Evolutionary conservation across 2,888 invertebrate species (phyloP).

Genomic region (Apodemia mormo): DNA sequence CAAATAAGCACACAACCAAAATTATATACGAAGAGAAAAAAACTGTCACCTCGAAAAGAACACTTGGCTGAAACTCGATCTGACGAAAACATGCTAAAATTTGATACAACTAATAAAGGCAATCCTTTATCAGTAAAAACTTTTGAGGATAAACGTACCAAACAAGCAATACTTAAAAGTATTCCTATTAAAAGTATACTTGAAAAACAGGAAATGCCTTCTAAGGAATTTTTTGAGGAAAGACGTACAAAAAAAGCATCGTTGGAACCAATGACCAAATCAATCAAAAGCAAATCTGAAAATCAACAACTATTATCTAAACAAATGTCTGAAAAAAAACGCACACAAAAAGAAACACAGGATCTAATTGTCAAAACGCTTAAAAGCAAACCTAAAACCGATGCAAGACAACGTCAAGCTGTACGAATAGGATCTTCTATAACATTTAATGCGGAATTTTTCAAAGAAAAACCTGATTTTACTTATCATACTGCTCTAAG

Average conservation of each 20-base stretch:
- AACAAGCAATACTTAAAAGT: not conserved
- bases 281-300: not conserved
- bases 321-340: slow-evolving; percentile 20
- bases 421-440: slow-evolving; percentile 48
- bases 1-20: not conserved
- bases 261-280: not conserved
- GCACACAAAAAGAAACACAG: not conserved
- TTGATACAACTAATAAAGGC: not conserved
- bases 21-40: not conserved
- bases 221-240: not conserved
- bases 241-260: not conserved
- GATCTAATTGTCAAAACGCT: not conserved
- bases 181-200: not conserved
- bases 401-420: slow-evolving; percentile 34
- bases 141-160: not conserved
- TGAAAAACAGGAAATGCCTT: not conserved
- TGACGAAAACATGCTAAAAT: not conserved
- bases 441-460: slow-evolving; percentile 47
- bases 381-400: slow-evolving; percentile 7
- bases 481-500: not conserved
- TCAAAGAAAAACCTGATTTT: slow-evolving; percentile 38
- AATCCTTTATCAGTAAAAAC: not conserved
- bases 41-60: not conserved
- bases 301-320: not conserved
- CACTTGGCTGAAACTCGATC: not conserved